phyloP scores from a whole-genome alignment of 1,140 invertebrate species.

The Harpegnathos saltator region DNA sequence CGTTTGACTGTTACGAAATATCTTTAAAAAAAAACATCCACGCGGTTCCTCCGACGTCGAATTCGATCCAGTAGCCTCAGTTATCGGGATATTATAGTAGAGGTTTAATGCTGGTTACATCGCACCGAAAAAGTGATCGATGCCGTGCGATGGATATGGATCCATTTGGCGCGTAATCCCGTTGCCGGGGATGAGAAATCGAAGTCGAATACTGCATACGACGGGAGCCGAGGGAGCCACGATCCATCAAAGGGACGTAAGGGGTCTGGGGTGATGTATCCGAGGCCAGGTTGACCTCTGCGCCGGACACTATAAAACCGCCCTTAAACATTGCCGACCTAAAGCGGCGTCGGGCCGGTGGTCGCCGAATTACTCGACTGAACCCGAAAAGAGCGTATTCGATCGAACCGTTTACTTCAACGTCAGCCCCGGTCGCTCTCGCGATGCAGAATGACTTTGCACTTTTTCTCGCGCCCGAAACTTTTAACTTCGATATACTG shows the following conservation, averaged over 20 bases:
- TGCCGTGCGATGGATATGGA: constrained; percentile 53
- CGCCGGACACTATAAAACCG: constrained; percentile 83
- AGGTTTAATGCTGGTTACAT: constrained; percentile 46
- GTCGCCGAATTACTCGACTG: constrained; percentile 47
- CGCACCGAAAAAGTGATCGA: constrained; percentile 48
- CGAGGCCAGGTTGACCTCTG: constrained; percentile 81
- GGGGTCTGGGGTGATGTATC: constrained; percentile 80
- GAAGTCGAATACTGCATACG: constrained; percentile 64
- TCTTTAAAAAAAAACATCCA: not conserved
- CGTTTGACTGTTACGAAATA: not conserved
- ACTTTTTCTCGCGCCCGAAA: constrained; percentile 4
- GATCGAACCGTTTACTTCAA: constrained; percentile 62
- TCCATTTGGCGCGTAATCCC: constrained; percentile 72
- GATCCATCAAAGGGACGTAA: constrained; percentile 74
- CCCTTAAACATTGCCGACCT: constrained; percentile 74
- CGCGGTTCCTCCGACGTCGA: not conserved
- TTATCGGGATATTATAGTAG: constrained; percentile 53
- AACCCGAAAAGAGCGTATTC: constrained; percentile 39
- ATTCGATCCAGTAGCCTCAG: constrained; percentile 6
- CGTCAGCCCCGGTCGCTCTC: constrained; percentile 69
- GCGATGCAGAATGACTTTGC: constrained; percentile 66
- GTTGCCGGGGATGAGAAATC: constrained; percentile 73
- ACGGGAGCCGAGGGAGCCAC: constrained; percentile 60
- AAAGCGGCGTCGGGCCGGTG: constrained; percentile 54
- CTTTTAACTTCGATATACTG: too few relatives aligned